Base-by-base conservation (phyloP, 2,113 vertebrate species). In the Neofelis nebulosa region DNA sequence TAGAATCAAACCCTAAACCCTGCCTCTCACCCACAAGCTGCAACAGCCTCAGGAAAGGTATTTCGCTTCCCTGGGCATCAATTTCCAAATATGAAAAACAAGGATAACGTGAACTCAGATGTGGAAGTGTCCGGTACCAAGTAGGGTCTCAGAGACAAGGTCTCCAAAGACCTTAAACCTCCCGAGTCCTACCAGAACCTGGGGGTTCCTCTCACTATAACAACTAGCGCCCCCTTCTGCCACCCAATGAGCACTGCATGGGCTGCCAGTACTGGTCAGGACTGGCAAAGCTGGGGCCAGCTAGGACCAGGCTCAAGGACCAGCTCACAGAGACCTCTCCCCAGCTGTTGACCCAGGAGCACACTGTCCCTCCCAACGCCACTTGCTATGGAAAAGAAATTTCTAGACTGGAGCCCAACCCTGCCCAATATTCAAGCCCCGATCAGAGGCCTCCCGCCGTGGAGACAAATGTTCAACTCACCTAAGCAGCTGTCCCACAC, bases 221-320 rank as follows among this genome's bases (percentile, higher is more conserved):
- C 66, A 91, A 89, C 66, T 4, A 66, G 76, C 6, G 15, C 82
- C 89, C 63, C 50, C 94, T 96, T 50, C 96, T 93, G 92, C 52
- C 76, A 79, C 19, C 27, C 81, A 85, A 8, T 8, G 6, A 16
- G 52, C 31, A 66, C 45, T 23, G 52, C 81, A 73, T 9, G 9
- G 50, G 41, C 52, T 36, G 45, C 13, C 27, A 0, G 52, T 38
- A 0, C 15, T 0, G 1, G 31, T 33, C 10, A 9, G 16, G n/a
- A 18, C 13, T 0, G n/a, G n/a, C 45, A 45, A 50, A 23, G n/a
- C 19, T 11, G 16, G 16, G 48, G 0, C 21, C 84, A 78, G 31
- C 61, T 1, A 2, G 33, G 4, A 14, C 16, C 50, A 65, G 71
- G 15, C 25, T n/a, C 36, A 12, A 61, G 31, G 19, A 36, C 38